phyloP scores from a whole-genome alignment of 2,113 vertebrate genomes.

The Propithecus coquereli region DNA sequence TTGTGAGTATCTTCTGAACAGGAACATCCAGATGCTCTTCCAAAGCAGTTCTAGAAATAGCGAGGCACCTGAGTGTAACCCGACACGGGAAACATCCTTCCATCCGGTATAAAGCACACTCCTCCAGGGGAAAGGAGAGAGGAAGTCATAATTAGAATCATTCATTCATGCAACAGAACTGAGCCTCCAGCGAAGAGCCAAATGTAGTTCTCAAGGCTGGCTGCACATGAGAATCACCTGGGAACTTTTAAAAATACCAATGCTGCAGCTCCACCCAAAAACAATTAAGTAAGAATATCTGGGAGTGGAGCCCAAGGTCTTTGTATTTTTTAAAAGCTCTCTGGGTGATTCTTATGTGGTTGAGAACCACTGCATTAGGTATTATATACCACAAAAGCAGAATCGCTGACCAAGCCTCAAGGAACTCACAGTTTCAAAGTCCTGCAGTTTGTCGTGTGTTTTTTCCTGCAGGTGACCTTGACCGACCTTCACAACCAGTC shows the following conservation, averaged over 20 bases:
- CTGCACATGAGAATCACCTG: neutral
- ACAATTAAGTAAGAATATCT: slow-evolving; percentile 18
- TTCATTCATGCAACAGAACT: neutral
- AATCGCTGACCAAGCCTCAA: neutral
- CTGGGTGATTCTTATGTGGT: slow-evolving; percentile 12
- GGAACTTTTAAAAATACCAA: slow-evolving; percentile 37
- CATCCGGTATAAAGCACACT: neutral
- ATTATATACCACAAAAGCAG: neutral
- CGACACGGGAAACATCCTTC: neutral
- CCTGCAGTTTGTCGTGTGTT: neutral
- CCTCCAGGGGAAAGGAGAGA: neutral
- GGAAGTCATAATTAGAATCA: slow-evolving; percentile 29
- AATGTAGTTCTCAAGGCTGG: neutral
- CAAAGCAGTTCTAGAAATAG: slow-evolving; percentile 41
- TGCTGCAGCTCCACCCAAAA: neutral
- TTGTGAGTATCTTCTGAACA: neutral
- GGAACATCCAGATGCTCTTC: neutral
- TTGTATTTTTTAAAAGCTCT: slow-evolving; percentile 39
- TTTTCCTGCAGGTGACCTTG: neutral
- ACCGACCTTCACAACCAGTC: neutral
- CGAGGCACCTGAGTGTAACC: slow-evolving; percentile 34
- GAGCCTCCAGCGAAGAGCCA: slow-evolving; percentile 9
- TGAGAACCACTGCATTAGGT: neutral
- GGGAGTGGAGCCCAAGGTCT: slow-evolving; percentile 40
- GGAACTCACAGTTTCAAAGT: neutral